Evolutionary conservation across 2,797 vertebrate species (phyloP), one percentile per base, ranked within the genome.

Genomic region (Enteromius radiatus): DNA sequence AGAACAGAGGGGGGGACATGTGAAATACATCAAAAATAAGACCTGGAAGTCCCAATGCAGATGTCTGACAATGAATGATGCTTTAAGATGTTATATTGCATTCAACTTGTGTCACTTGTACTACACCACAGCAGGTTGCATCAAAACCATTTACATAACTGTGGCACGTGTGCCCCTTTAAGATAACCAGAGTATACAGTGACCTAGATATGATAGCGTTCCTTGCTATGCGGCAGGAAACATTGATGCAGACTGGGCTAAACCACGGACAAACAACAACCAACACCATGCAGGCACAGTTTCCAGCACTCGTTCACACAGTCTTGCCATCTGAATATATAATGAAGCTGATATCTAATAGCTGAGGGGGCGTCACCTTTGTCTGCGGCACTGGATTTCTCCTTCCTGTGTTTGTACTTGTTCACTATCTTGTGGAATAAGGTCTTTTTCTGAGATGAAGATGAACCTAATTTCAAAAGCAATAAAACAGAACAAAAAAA

Each of bases 371-470:
- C 10, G 87, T 93, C 93, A 97, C 96, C 96, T 97, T 96, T 95
- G 88, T 97, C 96, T 88, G 92, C 93, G 93, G 92, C 95, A 96
- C 93, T 95, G 94, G 93, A 93, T 93, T 96, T 98, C 92, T 97
- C 95, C 95, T 96, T 97, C 96, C 95, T 97, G 91, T 96, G 94
- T 94, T 98, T 98, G 95, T 95, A 96, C 96, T 96, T 98, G 95
- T 94, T 97, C 95, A 97, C 95, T 96, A 97, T 97, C 96, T 97
- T 97, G 95, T 97, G 95, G 96, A 98, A 96, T 93, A 96, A 94
- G 92, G 96, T 96, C 95, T 97, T 98, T 96, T 97, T 95, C 96
- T 96, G 95, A 95, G 96, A 96, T 96, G 96, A 93, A 94, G 95
- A 96, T 97, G 96, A 90, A 95, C 96, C 97, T 97, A 96, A 94